Evolutionary conservation across 2,888 invertebrate species (phyloP).

Genomic region (Choristoneura rosaceana): DNA sequence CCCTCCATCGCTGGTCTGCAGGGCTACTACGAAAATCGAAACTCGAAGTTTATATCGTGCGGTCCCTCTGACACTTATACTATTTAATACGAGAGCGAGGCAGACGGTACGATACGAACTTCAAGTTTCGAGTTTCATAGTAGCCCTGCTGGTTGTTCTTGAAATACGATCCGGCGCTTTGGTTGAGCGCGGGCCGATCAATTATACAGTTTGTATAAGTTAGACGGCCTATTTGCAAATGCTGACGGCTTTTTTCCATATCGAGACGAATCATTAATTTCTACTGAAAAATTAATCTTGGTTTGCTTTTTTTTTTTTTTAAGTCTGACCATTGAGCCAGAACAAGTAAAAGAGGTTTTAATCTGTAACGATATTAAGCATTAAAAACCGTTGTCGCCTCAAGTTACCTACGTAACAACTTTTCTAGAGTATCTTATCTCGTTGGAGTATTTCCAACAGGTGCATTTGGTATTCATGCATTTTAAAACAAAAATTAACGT

Average conservation of each 20-base stretch:
- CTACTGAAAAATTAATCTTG: background rate
- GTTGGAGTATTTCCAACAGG: constrained; percentile 27
- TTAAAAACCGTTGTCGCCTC: background rate
- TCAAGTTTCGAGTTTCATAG: too few species aligned
- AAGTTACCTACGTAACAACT: constrained; percentile 9
- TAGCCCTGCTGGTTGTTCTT: constrained; percentile 30
- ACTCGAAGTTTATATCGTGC: too few species aligned
- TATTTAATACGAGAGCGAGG: too few species aligned
- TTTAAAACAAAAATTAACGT: constrained; percentile 30
- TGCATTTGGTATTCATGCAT: constrained; percentile 33
- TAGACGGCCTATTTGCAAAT: constrained; percentile 2
- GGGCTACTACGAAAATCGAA: too few species aligned
- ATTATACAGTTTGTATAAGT: constrained; percentile 37
- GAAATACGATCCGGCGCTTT: constrained; percentile 32
- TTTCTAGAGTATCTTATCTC: constrained; percentile 28
- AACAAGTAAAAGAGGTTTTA: background rate
- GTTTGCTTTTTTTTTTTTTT: background rate
- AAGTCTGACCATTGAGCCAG: too few species aligned
- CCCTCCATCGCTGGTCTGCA: constrained; percentile 19
- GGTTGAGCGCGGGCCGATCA: constrained; percentile 33
- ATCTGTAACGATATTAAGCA: background rate
- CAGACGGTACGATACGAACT: too few species aligned
- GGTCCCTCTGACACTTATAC: too few species aligned
- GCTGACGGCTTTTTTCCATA: background rate
- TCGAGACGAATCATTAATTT: background rate